Conservation (phyloP, 2,113 vertebrate genomes). For the Mugil cephalus region DNA sequence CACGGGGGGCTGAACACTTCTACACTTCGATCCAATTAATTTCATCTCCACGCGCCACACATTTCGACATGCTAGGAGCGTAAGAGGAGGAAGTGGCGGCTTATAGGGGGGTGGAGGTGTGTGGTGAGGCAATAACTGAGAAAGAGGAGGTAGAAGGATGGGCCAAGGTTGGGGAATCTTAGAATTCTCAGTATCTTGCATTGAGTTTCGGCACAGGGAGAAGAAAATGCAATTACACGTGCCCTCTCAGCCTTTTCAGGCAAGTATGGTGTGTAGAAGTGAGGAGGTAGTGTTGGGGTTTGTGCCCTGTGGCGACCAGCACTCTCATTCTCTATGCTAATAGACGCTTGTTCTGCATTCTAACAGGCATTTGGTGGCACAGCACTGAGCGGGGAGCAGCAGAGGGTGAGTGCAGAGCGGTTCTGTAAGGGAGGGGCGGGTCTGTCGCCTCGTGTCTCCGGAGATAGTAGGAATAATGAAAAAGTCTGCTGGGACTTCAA, state of each 20-base stretch:
- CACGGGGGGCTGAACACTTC: conserved; percentile 71
- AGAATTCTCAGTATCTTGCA: conserved; percentile 72
- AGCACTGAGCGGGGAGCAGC: conserved; percentile 49
- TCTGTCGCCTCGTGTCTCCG: conserved; percentile 59
- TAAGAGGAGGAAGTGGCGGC: conserved; percentile 55
- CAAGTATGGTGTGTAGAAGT: conserved; percentile 53
- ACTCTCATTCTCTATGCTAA: conserved; percentile 76
- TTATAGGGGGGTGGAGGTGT: conserved; percentile 49
- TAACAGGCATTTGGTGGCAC: conserved; percentile 66
- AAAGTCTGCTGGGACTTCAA: conserved; percentile 80
- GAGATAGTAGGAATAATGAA: conserved; percentile 76
- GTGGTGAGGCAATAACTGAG: conserved; percentile 57
- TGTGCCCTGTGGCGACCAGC: conserved; percentile 63
- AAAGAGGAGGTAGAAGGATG: conserved; percentile 59
- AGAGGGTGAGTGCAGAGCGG: conserved; percentile 51
- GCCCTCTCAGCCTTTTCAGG: conserved; percentile 75
- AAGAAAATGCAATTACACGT: conserved; percentile 84
- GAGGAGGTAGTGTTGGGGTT: conserved; percentile 49
- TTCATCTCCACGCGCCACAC: conserved; percentile 75
- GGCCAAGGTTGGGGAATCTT: conserved; percentile 62
- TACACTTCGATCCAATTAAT: conserved; percentile 84
- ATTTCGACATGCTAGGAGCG: conserved; percentile 76
- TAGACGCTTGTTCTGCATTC: conserved; percentile 78
- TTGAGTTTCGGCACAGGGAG: conserved; percentile 72
- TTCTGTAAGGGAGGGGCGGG: conserved; percentile 27